Evolutionary conservation across 2,888 invertebrate genomes (phyloP).

Genomic region (Andrena bicolor): DNA sequence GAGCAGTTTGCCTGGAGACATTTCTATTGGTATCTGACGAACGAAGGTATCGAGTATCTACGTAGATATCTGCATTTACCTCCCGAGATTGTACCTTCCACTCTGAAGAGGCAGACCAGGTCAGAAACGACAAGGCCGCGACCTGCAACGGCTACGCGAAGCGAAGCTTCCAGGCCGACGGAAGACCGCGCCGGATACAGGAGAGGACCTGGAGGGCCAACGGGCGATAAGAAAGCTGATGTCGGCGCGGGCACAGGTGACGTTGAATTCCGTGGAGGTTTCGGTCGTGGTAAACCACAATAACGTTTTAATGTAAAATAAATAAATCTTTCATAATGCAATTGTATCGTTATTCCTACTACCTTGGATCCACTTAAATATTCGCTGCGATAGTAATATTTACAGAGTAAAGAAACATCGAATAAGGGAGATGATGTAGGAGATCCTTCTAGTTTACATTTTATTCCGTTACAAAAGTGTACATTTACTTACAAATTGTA

Average conservation of each 20-base stretch:
- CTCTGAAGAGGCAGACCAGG: slow-evolving; percentile 95
- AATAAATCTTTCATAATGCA: slow-evolving; percentile 57
- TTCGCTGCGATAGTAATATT: neutral
- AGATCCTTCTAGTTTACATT: slow-evolving; percentile 25
- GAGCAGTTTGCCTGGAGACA: slow-evolving; percentile 99
- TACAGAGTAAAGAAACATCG: neutral
- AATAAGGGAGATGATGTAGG: neutral
- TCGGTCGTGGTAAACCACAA: slow-evolving; percentile 83
- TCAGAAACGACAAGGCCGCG: slow-evolving; percentile 94
- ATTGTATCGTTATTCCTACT: slow-evolving; percentile 8
- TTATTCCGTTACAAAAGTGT: slow-evolving; percentile 50
- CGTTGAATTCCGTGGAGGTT: slow-evolving; percentile 92
- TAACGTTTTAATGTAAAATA: slow-evolving; percentile 72
- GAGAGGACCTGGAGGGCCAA: slow-evolving; percentile 89
- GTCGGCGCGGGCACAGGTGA: slow-evolving; percentile 97
- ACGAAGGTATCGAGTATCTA: slow-evolving; percentile 98
- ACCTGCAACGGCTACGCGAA: slow-evolving; percentile 89
- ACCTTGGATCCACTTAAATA: neutral
- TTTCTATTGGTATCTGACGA: slow-evolving; percentile 99
- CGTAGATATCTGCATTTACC: slow-evolving; percentile 98
- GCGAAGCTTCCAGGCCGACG: slow-evolving; percentile 90
- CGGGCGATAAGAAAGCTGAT: slow-evolving; percentile 97
- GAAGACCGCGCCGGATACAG: slow-evolving; percentile 95
- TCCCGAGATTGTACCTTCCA: slow-evolving; percentile 99
- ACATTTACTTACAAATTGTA: slow-evolving; percentile 49